Percentiles rank a stretch among this genome's conserved stretches.
Conservation (phyloP, 2,113 vertebrate genomes). For the Haemorhous mexicanus region DNA sequence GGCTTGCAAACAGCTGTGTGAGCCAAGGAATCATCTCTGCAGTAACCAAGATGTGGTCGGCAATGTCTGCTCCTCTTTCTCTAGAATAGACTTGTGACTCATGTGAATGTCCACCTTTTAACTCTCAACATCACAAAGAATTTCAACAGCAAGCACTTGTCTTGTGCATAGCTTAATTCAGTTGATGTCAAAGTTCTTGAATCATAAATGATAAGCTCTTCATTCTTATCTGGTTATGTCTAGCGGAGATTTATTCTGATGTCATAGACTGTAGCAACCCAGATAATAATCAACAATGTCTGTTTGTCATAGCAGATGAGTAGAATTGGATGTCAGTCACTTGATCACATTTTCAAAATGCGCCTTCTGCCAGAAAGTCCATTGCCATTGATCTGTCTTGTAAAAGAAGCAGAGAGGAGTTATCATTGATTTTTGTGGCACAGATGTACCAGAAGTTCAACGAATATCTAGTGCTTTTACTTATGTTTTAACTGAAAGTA, state of each 20-base stretch:
- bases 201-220: background rate
- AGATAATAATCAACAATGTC: background rate
- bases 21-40: background rate
- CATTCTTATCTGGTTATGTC: background rate
- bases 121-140: background rate
- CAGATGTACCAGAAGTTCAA: background rate
- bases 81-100: background rate
- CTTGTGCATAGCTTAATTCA: background rate
- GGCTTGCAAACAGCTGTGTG: background rate
- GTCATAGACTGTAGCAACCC: background rate
- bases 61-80: background rate
- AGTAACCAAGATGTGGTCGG: background rate
- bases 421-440: background rate
- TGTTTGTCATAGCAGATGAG: background rate
- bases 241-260: background rate
- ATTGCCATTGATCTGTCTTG: background rate
- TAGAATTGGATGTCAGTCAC: background rate
- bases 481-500: background rate
- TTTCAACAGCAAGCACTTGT: background rate
- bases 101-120: background rate
- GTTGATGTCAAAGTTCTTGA: background rate
- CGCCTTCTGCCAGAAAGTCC: background rate
- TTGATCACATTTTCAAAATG: background rate
- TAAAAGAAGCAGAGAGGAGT: background rate
- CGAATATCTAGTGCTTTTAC: background rate